phyloP scores from a whole-genome alignment of 1,140 invertebrate genomes.

The Conopomorpha cramerella region DNA sequence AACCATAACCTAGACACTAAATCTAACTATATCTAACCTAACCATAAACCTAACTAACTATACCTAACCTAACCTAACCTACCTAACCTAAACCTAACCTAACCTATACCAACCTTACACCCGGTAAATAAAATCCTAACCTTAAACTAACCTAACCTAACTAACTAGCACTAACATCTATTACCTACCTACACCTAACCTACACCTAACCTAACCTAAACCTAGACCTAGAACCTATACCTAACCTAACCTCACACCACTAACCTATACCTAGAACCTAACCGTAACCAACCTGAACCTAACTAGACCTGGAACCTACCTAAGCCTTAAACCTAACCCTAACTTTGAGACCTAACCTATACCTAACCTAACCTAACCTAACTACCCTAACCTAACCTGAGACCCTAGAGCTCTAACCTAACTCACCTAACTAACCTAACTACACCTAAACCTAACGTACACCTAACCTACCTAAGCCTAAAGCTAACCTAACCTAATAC shows the following conservation, averaged over 20 bases:
- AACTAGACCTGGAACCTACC: constrained; percentile 11
- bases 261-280: constrained; percentile 8
- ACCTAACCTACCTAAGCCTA: constrained; percentile 6
- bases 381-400: constrained; percentile 7
- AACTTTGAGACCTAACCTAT: background rate
- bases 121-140: too few relatives aligned
- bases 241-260: constrained; percentile 8
- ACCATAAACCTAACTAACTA: too few relatives aligned
- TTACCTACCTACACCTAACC: constrained; percentile 9
- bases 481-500: constrained; percentile 11
- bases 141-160: constrained; percentile 8
- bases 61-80: constrained; percentile 5
- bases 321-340: constrained; percentile 9
- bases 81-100: constrained; percentile 4
- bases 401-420: background rate
- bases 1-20: constrained; percentile 6
- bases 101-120: too few relatives aligned
- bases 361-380: constrained; percentile 5
- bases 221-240: background rate
- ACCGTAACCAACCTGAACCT: constrained; percentile 11
- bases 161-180: background rate
- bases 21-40: too few relatives aligned
- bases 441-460: constrained; percentile 1
- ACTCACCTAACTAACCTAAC: background rate
- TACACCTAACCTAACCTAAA: constrained; percentile 2